These are phyloP conservation scores for Salvelinus namaycush DNA, from an alignment of 2,113 vertebrate species.

Conservation along the genomic window DNA sequence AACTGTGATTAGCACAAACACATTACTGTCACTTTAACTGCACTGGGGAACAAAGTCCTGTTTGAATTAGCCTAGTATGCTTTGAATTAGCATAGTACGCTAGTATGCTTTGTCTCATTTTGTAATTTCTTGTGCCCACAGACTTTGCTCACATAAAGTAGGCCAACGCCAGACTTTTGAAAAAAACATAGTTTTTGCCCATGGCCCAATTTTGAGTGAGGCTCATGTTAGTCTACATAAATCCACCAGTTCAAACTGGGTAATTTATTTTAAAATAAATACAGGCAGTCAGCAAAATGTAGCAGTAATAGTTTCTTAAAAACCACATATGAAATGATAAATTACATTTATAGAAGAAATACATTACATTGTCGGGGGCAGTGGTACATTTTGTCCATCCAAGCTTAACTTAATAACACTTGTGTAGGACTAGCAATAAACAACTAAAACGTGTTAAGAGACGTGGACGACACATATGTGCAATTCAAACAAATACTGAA, in stretches of 20 bases:
- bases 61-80: neutral
- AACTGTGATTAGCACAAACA: conserved; percentile 55
- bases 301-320: no score
- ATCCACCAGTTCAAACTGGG: no score
- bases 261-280: no score
- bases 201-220: neutral
- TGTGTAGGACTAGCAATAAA: neutral
- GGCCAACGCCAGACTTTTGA: neutral
- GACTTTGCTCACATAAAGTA: neutral
- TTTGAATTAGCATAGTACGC: neutral
- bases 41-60: neutral
- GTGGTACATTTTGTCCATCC: neutral
- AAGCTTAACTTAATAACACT: neutral
- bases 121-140: neutral
- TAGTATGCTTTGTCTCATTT: neutral
- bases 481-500: neutral
- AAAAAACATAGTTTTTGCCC: neutral
- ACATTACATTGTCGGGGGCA: no score
- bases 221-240: no score
- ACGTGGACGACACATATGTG: neutral
- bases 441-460: neutral
- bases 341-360: no score
- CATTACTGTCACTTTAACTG: conserved; percentile 9
- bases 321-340: no score
- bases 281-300: no score